Evolutionary conservation across 1,140 invertebrate genomes (phyloP).

Genomic region (Bombus picipes): DNA sequence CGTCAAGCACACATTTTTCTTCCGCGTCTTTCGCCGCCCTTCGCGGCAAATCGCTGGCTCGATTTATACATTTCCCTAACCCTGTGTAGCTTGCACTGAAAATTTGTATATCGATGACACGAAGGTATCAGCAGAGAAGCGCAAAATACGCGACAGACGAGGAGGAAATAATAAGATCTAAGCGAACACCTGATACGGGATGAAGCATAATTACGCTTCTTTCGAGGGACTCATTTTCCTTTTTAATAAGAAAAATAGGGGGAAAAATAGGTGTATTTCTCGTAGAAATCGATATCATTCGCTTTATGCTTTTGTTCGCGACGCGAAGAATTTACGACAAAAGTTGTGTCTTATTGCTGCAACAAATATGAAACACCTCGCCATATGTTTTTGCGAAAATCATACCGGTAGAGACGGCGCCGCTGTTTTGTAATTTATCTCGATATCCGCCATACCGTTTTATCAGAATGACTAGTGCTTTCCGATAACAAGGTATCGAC

Average conservation of each 20-base stretch:
- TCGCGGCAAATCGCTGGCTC: constrained; percentile 7
- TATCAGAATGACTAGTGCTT: constrained; percentile 57
- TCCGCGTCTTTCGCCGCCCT: constrained; percentile 5
- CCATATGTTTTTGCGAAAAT: constrained; percentile 25
- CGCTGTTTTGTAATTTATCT: constrained; percentile 59
- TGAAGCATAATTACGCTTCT: not conserved
- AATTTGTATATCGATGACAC: not conserved
- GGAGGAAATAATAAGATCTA: not conserved
- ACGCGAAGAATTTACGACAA: not conserved
- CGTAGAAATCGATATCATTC: not conserved
- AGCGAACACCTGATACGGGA: not conserved
- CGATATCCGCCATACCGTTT: constrained; percentile 60
- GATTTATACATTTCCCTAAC: constrained; percentile 25
- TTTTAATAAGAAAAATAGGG: not conserved
- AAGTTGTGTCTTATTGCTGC: not conserved
- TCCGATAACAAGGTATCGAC: constrained; percentile 66
- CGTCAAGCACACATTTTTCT: constrained; percentile 40
- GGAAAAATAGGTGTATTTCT: not conserved
- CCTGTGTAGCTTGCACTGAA: not conserved
- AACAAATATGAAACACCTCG: not conserved
- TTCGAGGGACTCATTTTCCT: not conserved
- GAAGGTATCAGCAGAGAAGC: not conserved
- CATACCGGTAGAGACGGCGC: not conserved
- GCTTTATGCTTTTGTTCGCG: not conserved
- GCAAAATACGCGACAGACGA: not conserved